A percentile compares a stretch with the other conserved stretches of the same genome.
These are phyloP conservation scores for Sula dactylatra DNA, from an alignment of 2,113 vertebrate genomes.

Conservation along the genomic window DNA sequence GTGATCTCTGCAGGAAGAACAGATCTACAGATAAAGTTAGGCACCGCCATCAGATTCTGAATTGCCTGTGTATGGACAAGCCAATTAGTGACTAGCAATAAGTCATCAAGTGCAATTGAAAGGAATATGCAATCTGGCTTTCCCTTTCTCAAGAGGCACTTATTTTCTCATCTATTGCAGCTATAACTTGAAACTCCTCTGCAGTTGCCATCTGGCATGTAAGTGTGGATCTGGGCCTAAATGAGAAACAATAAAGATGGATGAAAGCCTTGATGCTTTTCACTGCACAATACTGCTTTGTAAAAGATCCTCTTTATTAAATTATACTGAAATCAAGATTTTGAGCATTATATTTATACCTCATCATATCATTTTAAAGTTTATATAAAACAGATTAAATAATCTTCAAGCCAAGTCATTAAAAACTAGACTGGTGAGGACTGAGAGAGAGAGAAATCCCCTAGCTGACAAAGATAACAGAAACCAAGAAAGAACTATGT, in stretches of 20 bases:
- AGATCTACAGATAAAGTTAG: slow-evolving; percentile 4
- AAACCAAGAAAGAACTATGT: neutral
- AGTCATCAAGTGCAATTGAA: slow-evolving; percentile 48
- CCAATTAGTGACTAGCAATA: slow-evolving; percentile 45
- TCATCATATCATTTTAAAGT: neutral
- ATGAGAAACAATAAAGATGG: slow-evolving; percentile 53
- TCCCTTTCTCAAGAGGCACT: slow-evolving; percentile 35
- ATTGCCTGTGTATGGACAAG: slow-evolving; percentile 19
- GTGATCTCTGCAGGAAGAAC: slow-evolving; percentile 7
- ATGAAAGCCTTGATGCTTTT: slow-evolving; percentile 5
- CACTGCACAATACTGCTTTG: neutral
- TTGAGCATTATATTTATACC: neutral
- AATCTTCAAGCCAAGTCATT: neutral
- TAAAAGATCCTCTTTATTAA: slow-evolving; percentile 34
- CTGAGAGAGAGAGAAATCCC: neutral
- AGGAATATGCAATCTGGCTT: slow-evolving; percentile 31
- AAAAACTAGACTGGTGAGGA: neutral
- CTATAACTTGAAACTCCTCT: slow-evolving; percentile 52
- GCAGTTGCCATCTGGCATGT: slow-evolving; percentile 50
- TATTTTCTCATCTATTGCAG: slow-evolving; percentile 16
- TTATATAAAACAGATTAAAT: slow-evolving; percentile 45
- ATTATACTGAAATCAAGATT: slow-evolving; percentile 8
- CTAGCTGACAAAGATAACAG: neutral
- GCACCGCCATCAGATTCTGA: neutral
- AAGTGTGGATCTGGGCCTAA: slow-evolving; percentile 42